A percentile compares a stretch with the other conserved stretches of the same genome.
phyloP scores from a whole-genome alignment of 2,888 invertebrate species.

The Eupeodes latifasciatus region DNA sequence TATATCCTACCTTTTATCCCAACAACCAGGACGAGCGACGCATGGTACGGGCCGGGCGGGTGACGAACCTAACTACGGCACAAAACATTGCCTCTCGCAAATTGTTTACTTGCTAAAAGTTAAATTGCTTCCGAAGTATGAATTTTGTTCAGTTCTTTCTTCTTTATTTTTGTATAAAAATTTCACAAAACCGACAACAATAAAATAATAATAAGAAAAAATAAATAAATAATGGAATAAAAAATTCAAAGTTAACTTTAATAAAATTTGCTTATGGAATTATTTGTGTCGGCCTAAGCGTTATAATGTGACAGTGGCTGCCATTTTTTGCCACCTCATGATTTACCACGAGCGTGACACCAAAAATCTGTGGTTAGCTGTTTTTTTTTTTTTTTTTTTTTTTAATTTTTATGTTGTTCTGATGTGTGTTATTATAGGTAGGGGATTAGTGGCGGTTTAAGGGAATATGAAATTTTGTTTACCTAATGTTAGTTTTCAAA shows the following conservation, averaged over 20 bases:
- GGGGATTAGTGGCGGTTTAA: neutral
- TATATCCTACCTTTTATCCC: conserved; percentile 37
- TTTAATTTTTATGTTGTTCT: neutral
- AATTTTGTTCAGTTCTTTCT: conserved; percentile 32
- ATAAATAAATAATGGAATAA: neutral
- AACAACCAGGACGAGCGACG: neutral
- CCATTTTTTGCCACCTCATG: conserved; percentile 1
- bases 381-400: too few species aligned
- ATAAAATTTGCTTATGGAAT: conserved; percentile 27
- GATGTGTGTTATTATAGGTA: neutral
- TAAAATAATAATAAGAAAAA: neutral
- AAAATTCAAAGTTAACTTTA: conserved; percentile 6
- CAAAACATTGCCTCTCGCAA: conserved; percentile 38
- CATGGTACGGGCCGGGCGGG: too few species aligned
- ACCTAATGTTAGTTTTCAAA: too few species aligned
- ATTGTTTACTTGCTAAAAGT: conserved; percentile 69
- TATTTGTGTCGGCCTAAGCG: conserved; percentile 38
- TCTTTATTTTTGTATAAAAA: neutral
- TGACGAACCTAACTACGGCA: neutral
- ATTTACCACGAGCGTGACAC: neutral
- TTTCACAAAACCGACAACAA: conserved; percentile 30
- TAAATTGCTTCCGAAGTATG: conserved; percentile 68
- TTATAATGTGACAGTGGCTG: conserved; percentile 59
- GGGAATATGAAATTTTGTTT: neutral
- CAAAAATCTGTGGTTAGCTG: neutral